phyloP scores from a whole-genome alignment of 2,113 vertebrate species.

The Aythya baeri region DNA sequence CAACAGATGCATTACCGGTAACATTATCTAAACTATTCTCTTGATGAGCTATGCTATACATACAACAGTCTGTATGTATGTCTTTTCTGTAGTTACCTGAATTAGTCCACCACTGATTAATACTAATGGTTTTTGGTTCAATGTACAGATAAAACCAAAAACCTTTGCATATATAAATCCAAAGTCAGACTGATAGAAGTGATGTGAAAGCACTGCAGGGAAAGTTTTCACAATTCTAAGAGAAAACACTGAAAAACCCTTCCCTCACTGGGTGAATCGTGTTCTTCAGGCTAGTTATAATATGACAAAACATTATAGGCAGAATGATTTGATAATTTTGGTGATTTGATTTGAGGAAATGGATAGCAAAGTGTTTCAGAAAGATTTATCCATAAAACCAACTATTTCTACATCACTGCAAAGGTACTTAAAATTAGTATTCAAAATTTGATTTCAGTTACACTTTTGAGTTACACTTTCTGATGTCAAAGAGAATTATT shows the following conservation, averaged over 20 bases:
- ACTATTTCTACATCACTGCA: not conserved
- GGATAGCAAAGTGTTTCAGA: not conserved
- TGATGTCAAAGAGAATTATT: slow-evolving; percentile 23
- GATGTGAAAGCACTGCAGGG: not conserved
- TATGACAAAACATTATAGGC: not conserved
- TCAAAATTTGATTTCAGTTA: not conserved
- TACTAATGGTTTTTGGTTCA: not conserved
- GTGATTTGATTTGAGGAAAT: slow-evolving; percentile 12
- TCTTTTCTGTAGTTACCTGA: not conserved
- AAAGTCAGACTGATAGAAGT: not conserved
- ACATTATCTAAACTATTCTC: not conserved
- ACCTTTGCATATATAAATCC: not conserved
- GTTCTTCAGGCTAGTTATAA: not conserved
- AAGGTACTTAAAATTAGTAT: not conserved
- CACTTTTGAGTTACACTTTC: not conserved
- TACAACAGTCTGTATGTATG: too few species aligned
- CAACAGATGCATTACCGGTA: not conserved
- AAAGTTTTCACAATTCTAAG: not conserved
- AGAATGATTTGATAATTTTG: not conserved
- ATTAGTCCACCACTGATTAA: not conserved
- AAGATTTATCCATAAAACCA: slow-evolving; percentile 14
- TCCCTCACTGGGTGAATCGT: not conserved
- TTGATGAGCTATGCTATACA: rapidly evolving
- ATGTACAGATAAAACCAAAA: not conserved
- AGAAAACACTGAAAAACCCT: not conserved